Percentiles rank a stretch among this genome's conserved stretches.
Evolutionary conservation across 2,888 invertebrate genomes (phyloP).

Genomic region (Tromatobia lineatoria): DNA sequence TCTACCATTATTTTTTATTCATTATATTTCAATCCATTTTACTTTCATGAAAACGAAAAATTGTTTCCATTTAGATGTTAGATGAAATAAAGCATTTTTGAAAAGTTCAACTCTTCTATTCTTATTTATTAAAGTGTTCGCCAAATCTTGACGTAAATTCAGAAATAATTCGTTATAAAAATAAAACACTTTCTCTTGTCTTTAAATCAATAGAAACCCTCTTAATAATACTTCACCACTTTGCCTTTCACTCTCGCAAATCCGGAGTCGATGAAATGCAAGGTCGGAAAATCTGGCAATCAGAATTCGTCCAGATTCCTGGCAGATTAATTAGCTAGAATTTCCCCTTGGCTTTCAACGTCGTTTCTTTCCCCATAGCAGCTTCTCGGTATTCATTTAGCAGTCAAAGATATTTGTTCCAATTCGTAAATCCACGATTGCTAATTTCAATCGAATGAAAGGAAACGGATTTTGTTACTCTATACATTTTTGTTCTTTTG

Average conservation of each 20-base stretch:
- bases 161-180: no score
- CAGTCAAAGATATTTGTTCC: not conserved
- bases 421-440: slow-evolving; percentile 6
- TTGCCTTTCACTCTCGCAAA: not conserved
- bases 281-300: not conserved
- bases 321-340: slow-evolving; percentile 44
- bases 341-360: not conserved
- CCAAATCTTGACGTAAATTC: no score
- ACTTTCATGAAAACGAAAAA: no score
- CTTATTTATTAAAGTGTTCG: no score
- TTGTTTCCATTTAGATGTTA: no score
- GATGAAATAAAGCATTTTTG: no score
- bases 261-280: not conserved
- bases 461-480: not conserved
- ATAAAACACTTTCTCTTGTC: no score
- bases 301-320: slow-evolving; percentile 18
- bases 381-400: not conserved
- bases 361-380: not conserved
- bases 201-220: no score
- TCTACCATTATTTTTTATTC: no score
- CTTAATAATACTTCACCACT: not conserved
- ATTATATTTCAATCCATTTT: no score
- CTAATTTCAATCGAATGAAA: slow-evolving; percentile 2
- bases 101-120: no score
- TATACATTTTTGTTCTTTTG: no score